Evolutionary conservation across 2,888 invertebrate species (phyloP), one percentile per base, ranked within the genome.

Genomic region (Monochamus alternatus): DNA sequence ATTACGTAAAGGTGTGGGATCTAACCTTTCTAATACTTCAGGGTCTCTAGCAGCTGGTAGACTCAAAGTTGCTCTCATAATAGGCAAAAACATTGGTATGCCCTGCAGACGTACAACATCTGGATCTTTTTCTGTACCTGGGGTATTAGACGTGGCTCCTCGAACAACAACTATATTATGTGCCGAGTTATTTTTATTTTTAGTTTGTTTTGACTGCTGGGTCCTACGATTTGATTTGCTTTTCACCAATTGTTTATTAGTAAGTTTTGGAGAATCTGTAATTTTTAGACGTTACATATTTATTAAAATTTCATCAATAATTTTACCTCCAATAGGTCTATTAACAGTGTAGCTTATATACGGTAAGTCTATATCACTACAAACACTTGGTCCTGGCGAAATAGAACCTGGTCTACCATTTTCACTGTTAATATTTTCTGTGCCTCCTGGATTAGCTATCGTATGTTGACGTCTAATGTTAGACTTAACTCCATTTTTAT

Each of bases 261-360:
- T 92, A 78, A 94, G 90, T 87, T 96, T 96, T 0, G 96, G 96
- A 0, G 96, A 96, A 89, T 97, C 97, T 94, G 82, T 22, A 85
- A 64, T 55, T 43, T 38, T 62, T 66, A 30, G 22, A 22, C 58
- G 12, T 43, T 72, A 65, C 51, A 66, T 30, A 55, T 32, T 9
- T 52, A 38, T 59, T 22, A 10, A 10, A 31, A 44, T 4, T 9
- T 58, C 58, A 65, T n/a, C 10, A 58, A 47, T 22, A 74, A 43
- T 72, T 73, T 65, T 70, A 94, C 95, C 95, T 84, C 96, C 96
- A 70, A 97, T 97, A 9, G 97, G 96, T 74, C 96, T 90, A 86
- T 96, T 96, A 0, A 95, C 95, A 0, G 97, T 97, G 82, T 97
- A 97, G 0, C 97, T 97, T 83, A 97, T 96, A 87, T 97, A 97